Evolutionary conservation across 2,888 invertebrate genomes (phyloP).

Genomic region (Drepana falcataria): DNA sequence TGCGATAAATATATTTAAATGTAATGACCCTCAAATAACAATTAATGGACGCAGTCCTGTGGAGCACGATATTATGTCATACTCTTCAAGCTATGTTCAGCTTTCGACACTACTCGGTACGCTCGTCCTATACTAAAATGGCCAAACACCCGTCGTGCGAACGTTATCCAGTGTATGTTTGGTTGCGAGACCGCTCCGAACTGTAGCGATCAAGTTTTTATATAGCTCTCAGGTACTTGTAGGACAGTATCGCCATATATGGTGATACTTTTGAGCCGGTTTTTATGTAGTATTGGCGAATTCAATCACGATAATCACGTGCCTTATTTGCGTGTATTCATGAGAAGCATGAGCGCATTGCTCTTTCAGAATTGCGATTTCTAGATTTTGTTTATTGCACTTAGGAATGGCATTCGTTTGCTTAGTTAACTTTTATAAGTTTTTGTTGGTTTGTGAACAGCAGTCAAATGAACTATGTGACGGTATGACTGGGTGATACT

Average conservation of each 20-base stretch:
- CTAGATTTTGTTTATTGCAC: no score
- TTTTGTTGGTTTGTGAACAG: constrained; percentile 14
- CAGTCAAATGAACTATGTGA: constrained; percentile 18
- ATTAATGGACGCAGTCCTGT: constrained; percentile 19
- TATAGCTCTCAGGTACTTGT: constrained; percentile 58
- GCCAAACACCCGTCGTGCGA: constrained; percentile 45
- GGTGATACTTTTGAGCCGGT: constrained; percentile 51
- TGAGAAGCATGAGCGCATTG: constrained; percentile 28
- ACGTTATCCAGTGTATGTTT: constrained; percentile 48
- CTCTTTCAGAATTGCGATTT: constrained; percentile 1
- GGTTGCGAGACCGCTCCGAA: constrained; percentile 63
- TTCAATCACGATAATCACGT: constrained; percentile 60
- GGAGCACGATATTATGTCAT: constrained; percentile 38
- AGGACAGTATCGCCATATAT: constrained; percentile 57
- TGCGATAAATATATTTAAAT: constrained; percentile 37
- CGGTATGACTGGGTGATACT: constrained; percentile 16
- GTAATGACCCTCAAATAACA: constrained; percentile 38
- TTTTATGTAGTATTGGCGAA: constrained; percentile 56
- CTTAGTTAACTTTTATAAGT: neutral
- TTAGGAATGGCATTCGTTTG: no score
- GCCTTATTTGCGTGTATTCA: constrained; percentile 55
- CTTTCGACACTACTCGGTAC: constrained; percentile 54
- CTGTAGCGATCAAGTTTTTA: constrained; percentile 66
- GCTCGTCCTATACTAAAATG: constrained; percentile 48
- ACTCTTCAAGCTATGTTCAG: constrained; percentile 39